These are phyloP conservation scores for Frankliniella intonsa DNA, from an alignment of 2,888 invertebrate genomes.

Conservation along the genomic window DNA sequence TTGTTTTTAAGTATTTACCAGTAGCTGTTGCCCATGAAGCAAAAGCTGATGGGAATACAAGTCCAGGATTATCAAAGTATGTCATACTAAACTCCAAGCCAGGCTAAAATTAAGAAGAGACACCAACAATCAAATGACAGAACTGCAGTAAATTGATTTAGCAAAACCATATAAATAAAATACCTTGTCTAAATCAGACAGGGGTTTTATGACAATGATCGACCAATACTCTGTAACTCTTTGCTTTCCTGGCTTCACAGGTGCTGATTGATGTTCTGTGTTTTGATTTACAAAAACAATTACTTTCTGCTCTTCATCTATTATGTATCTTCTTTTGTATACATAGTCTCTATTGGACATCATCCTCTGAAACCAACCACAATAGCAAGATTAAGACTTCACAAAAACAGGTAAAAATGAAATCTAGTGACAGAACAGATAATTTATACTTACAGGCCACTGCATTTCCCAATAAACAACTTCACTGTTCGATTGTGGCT, in stretches of 20 bases:
- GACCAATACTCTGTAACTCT: slow-evolving; percentile 73
- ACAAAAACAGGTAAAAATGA: slow-evolving; percentile 27
- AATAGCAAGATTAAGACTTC: slow-evolving; percentile 31
- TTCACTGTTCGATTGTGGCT: slow-evolving; percentile 59
- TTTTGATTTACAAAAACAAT: slow-evolving; percentile 64
- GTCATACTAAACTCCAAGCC: slow-evolving; percentile 80
- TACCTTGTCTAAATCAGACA: slow-evolving; percentile 53
- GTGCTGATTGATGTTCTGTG: slow-evolving; percentile 65
- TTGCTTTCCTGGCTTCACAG: slow-evolving; percentile 61
- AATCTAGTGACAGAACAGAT: background rate
- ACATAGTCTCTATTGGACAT: slow-evolving; percentile 86
- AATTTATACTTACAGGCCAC: slow-evolving; percentile 66
- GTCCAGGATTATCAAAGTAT: slow-evolving; percentile 83
- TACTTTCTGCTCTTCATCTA: slow-evolving; percentile 55
- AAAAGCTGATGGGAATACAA: slow-evolving; percentile 66
- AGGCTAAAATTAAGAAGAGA: slow-evolving; percentile 46
- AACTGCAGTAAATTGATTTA: background rate
- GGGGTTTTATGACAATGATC: slow-evolving; percentile 75
- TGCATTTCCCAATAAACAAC: slow-evolving; percentile 84
- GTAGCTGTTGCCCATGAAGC: slow-evolving; percentile 64
- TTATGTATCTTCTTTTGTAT: slow-evolving; percentile 62
- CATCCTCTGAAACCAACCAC: slow-evolving; percentile 56
- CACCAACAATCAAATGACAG: slow-evolving; percentile 19
- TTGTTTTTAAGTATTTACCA: slow-evolving; percentile 42
- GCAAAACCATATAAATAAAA: slow-evolving; percentile 21